Evolutionary conservation across 2,113 vertebrate genomes (phyloP), one percentile per base, ranked within the genome.

Genomic region (Chaetura pelagica): DNA sequence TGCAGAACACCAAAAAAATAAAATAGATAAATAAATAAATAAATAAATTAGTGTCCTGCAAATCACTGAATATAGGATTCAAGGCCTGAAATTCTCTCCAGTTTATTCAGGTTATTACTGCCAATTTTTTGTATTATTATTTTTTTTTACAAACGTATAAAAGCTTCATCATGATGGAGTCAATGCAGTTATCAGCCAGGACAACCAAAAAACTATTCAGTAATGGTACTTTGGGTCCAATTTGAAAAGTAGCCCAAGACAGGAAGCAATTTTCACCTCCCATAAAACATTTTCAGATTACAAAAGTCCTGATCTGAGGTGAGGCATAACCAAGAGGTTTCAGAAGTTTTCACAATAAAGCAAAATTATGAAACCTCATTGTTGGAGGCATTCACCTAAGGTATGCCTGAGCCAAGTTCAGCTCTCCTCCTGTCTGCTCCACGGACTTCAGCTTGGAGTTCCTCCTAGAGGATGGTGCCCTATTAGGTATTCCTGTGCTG

Each of bases 101-200:
- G 88, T 54, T 96, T 90, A 90, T 96, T 92, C 90, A 79, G 49
- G 62, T 35, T 96, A 86, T 92, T 84, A 71, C 77, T 90, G 93
- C 68, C 79, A 93, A 77, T 38, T 38, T 38, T 38, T 38, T 38
- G n/a, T 48, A 46, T 20, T 48, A 10, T 48, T 12, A 10, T 21
- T 48, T 21, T 48, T 48, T 48, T 48, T 48, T 48, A 48, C 19
- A 48, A 74, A 78, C n/a, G 51, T n/a, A 42, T 88, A 85, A 96
- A 96, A 94, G 84, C 44, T 81, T 88, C 58, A 54, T 84, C 40
- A 15, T 62, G 61, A 86, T 68, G 64, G 68, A 94, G 64, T 92
- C 79, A 87, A 73, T 59, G 89, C 63, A 71, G 63, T 75, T 87
- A 84, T 49, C 79, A 75, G 80, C 83, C 69, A 90, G 76, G 62